Evolutionary conservation across 2,113 vertebrate species (phyloP), one percentile per base, ranked within the genome.

Genomic region (Dromas ardeola): DNA sequence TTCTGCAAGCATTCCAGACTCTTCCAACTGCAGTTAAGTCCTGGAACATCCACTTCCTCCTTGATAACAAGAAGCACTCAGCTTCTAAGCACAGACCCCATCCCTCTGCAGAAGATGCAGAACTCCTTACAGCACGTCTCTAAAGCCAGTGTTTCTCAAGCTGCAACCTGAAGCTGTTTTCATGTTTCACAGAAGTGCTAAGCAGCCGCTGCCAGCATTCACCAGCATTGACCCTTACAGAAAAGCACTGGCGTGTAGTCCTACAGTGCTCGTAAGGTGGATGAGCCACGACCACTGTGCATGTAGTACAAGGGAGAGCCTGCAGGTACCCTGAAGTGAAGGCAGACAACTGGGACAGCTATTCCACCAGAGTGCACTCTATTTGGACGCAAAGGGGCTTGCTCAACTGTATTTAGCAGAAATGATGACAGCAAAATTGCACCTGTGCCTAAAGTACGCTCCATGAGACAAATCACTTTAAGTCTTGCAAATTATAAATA

Each of bases 31-130:
- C 14, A 43, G 22, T 62, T n/a, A 63, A 59, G 36, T 63, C 47
- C 66, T 59, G 34, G 20, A 66, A 65, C 26, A 63, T 34, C 13
- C 25, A 84, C 23, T 22, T 82, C 27, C 13, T 58, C 18, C n/a
- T 21, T 25, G 43, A 7, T 59, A 55, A 59, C 22, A 81, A 59
- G 47, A 27, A 63, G 8, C 15, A 56, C 32, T 53, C 13, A 13
- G 18, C 34, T 85, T 55, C 13, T 58, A 47, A 11, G 14, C 10
- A 52, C 0, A 49, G 32, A 85, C 16, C 6, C 0, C 0, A 9
- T 5, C 32, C 21, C 20, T 43, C 43, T 52, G 25, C 43, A 73
- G 45, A 86, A 80, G 36, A 88, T 12, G 8, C 18, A 53, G 25
- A 76, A 53, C 15, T 65, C 29, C 21, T 45, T 15, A 38, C 1